These are phyloP conservation scores for Drosophila arizonae DNA, from an alignment of 1,140 invertebrate species.

Conservation along the genomic window DNA sequence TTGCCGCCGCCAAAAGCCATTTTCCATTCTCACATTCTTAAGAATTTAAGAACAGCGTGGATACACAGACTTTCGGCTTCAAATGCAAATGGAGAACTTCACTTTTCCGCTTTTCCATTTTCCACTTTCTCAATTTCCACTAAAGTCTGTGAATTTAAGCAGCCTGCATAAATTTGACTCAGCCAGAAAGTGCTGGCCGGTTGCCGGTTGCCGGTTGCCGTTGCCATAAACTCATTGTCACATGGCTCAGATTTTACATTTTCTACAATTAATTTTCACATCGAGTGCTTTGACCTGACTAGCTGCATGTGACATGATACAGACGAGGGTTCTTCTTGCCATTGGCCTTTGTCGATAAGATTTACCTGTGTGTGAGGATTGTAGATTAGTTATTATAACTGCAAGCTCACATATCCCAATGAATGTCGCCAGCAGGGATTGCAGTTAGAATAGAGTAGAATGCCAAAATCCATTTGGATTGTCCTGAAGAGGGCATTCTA, in stretches of 20 bases:
- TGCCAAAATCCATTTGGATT: too few relatives aligned
- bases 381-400: conserved; percentile 29
- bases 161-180: conserved; percentile 54
- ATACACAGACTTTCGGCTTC: conserved; percentile 16
- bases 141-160: conserved; percentile 46
- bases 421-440: too few relatives aligned
- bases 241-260: background rate
- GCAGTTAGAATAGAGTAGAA: too few relatives aligned
- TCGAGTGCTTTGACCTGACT: background rate
- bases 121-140: conserved; percentile 12
- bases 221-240: conserved; percentile 20
- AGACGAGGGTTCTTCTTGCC: conserved; percentile 26
- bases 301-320: conserved; percentile 35
- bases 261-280: conserved; percentile 14
- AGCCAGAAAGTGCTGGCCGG: background rate
- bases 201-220: background rate
- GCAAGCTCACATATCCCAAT: background rate
- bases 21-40: conserved; percentile 29
- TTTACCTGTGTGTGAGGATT: conserved; percentile 29
- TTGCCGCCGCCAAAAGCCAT: conserved; percentile 25
- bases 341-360: background rate
- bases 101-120: conserved; percentile 28
- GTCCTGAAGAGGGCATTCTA: too few relatives aligned
- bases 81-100: conserved; percentile 37
- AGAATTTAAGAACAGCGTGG: conserved; percentile 26